phyloP scores from a whole-genome alignment of 1,140 invertebrate species.

The Cryptotermes secundus region DNA sequence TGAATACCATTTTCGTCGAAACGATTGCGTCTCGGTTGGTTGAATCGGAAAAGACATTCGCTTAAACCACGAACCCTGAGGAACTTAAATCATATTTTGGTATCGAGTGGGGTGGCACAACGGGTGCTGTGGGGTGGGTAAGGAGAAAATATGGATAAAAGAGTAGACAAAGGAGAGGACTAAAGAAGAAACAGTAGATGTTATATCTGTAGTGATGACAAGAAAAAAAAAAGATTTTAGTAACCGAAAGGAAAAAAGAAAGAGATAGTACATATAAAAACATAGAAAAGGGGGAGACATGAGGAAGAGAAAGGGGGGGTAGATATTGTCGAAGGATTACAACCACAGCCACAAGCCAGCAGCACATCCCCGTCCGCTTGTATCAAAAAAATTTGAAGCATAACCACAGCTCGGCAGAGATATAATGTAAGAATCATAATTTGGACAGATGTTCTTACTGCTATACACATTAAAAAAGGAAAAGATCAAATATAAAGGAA shows the following conservation, averaged over 20 bases:
- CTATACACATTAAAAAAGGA: neutral
- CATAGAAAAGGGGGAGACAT: neutral
- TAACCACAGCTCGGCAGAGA: neutral
- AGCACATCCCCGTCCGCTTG: neutral
- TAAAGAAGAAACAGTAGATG: conserved; percentile 13
- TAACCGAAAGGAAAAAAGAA: neutral
- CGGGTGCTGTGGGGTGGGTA: neutral
- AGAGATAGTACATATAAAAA: neutral
- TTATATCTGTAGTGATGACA: neutral
- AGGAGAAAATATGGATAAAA: conserved; percentile 14
- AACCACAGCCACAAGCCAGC: neutral
- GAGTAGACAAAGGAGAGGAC: neutral
- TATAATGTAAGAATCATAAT: neutral
- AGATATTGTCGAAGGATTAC: neutral
- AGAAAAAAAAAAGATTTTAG: conserved; percentile 9
- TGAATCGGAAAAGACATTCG: conserved; percentile 2
- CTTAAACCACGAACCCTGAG: neutral
- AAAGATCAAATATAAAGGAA: neutral
- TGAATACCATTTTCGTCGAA: conserved; percentile 8
- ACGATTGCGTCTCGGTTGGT: neutral
- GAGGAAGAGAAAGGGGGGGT: neutral
- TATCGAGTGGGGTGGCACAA: neutral
- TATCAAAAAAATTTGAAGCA: neutral
- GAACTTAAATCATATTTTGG: conserved; percentile 11
- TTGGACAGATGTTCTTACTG: neutral